These are phyloP conservation scores for Apus apus DNA, from an alignment of 2,113 vertebrate species.

Conservation along the genomic window DNA sequence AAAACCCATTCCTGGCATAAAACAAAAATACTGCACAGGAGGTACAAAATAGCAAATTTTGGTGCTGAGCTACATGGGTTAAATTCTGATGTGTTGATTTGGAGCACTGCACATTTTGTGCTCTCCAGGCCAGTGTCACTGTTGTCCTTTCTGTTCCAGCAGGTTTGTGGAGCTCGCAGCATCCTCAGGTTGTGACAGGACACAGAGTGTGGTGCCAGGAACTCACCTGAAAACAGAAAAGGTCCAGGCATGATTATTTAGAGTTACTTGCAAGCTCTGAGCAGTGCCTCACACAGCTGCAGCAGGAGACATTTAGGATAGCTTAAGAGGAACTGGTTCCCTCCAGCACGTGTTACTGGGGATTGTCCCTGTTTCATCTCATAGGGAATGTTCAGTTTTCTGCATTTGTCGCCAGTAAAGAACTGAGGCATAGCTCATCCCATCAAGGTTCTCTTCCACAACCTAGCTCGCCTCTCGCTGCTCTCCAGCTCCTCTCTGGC, in stretches of 20 bases:
- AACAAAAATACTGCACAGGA: not conserved
- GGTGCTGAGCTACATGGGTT: not conserved
- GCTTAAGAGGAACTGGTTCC: not conserved
- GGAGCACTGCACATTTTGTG: not conserved
- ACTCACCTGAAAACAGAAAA: not conserved
- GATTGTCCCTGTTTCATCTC: too few species aligned
- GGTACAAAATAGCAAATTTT: not conserved
- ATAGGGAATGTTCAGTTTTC: too few species aligned
- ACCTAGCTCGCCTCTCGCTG: not conserved
- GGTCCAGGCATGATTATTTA: not conserved
- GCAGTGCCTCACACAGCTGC: not conserved
- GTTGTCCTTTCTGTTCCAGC: not conserved
- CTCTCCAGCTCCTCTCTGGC: not conserved
- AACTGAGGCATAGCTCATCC: not conserved
- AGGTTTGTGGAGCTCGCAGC: not conserved
- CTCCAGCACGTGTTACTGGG: not conserved
- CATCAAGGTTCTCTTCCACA: not conserved
- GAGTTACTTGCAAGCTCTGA: not conserved
- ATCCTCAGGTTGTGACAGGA: not conserved
- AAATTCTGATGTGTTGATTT: not conserved
- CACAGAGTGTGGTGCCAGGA: not conserved
- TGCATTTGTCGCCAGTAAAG: not conserved
- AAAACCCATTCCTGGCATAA: not conserved
- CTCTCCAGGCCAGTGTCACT: not conserved
- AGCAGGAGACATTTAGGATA: not conserved